Percentiles rank a stretch among this genome's conserved stretches.
Evolutionary conservation across 2,113 vertebrate species (phyloP).

Genomic region (Rhadina sibilatrix): DNA sequence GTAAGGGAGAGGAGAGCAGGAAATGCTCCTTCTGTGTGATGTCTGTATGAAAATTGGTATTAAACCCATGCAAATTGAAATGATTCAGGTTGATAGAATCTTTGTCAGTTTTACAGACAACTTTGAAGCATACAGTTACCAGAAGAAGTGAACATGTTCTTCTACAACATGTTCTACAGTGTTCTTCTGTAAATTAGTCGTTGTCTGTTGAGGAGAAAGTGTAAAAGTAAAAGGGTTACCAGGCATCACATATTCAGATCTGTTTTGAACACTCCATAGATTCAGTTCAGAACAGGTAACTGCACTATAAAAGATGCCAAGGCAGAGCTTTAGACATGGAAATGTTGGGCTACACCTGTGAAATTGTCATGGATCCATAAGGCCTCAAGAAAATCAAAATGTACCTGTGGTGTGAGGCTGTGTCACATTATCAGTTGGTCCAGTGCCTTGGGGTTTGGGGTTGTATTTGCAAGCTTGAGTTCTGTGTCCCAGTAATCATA

Average conservation of each 20-base stretch:
- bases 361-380: neutral
- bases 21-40: neutral
- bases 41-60: neutral
- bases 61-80: neutral
- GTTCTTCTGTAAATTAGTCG: neutral
- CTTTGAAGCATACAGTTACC: neutral
- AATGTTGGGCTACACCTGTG: neutral
- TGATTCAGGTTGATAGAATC: neutral
- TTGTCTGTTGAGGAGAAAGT: neutral
- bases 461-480: neutral
- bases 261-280: neutral
- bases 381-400: neutral
- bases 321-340: neutral
- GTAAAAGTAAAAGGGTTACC: neutral
- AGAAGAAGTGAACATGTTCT: neutral
- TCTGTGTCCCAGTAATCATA: neutral
- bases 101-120: neutral
- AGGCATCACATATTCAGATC: fast-evolving
- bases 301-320: neutral
- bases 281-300: neutral
- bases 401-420: fast-evolving
- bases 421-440: fast-evolving
- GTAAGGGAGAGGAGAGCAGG: neutral
- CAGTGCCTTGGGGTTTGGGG: fast-evolving
- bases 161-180: too few species aligned